A percentile compares a stretch with the other conserved stretches of the same genome.
These are phyloP conservation scores for Iphiclides podalirius DNA, from an alignment of 2,888 invertebrate genomes.

Conservation along the genomic window DNA sequence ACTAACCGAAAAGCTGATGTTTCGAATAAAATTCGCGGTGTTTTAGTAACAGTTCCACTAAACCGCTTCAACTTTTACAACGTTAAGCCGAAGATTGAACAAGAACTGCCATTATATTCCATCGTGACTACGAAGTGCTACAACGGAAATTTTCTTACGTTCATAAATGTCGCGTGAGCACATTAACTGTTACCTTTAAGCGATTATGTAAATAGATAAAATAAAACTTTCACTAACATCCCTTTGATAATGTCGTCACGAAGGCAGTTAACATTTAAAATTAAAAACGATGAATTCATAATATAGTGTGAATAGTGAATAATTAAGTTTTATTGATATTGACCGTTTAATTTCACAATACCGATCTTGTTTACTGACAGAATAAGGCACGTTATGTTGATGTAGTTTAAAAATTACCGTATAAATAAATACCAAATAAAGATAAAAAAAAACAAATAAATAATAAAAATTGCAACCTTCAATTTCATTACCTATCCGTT, in stretches of 20 bases:
- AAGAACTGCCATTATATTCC: conserved; percentile 28
- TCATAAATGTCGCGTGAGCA: not conserved
- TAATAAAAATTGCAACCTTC: too few species aligned
- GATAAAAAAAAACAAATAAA: too few species aligned
- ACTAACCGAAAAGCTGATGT: not conserved
- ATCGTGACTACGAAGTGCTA: conserved; percentile 4
- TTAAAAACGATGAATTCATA: too few species aligned
- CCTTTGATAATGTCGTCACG: not conserved
- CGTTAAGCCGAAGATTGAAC: conserved; percentile 27
- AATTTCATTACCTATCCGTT: too few species aligned
- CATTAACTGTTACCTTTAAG: not conserved
- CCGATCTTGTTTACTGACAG: too few species aligned
- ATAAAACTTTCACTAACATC: not conserved
- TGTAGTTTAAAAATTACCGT: too few species aligned
- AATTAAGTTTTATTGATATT: too few species aligned
- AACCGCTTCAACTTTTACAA: conserved; percentile 25
- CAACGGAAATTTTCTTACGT: conserved; percentile 1
- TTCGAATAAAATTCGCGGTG: not conserved
- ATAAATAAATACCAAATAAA: too few species aligned
- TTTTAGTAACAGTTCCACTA: not conserved
- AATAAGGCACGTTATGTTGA: too few species aligned
- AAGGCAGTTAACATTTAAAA: not conserved
- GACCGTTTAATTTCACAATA: too few species aligned
- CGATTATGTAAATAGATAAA: not conserved
- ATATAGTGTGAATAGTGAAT: too few species aligned